phyloP scores from a whole-genome alignment of 1,140 invertebrate genomes.

The Drosophila pruinosa region DNA sequence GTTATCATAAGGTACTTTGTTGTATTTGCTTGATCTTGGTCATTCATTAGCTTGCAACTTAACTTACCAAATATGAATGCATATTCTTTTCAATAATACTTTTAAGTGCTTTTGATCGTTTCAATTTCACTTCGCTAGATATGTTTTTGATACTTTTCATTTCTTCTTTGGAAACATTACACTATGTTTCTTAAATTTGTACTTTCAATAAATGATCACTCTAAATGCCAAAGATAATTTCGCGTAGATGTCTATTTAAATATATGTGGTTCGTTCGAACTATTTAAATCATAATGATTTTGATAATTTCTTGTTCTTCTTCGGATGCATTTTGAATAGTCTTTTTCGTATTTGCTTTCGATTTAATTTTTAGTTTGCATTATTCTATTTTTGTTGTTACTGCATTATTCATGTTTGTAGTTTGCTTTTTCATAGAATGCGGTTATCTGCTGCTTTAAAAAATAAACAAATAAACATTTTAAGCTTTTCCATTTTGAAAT shows the following conservation, averaged over 20 bases:
- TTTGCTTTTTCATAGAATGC: conserved; percentile 24
- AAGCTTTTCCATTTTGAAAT: conserved; percentile 7
- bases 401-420: conserved; percentile 16
- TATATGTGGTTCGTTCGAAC: conserved; percentile 34
- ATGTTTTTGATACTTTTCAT: conserved; percentile 1
- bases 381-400: conserved; percentile 9
- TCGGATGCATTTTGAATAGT: conserved; percentile 33
- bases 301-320: conserved; percentile 35
- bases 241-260: conserved; percentile 28
- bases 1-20: conserved; percentile 24
- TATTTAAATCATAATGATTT: conserved; percentile 17
- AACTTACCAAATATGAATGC: conserved; percentile 68
- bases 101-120: conserved; percentile 20
- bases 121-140: background rate
- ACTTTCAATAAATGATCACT: conserved; percentile 20
- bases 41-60: conserved; percentile 36
- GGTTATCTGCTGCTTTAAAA: conserved; percentile 10
- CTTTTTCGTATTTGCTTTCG: conserved; percentile 7
- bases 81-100: conserved; percentile 28
- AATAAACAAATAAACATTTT: conserved; percentile 8
- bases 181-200: conserved; percentile 43
- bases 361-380: conserved; percentile 31
- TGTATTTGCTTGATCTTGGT: conserved; percentile 9
- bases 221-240: conserved; percentile 6
- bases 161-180: conserved; percentile 15